Evolutionary conservation across 2,888 invertebrate species (phyloP).

Genomic region (Torymus auratus): DNA sequence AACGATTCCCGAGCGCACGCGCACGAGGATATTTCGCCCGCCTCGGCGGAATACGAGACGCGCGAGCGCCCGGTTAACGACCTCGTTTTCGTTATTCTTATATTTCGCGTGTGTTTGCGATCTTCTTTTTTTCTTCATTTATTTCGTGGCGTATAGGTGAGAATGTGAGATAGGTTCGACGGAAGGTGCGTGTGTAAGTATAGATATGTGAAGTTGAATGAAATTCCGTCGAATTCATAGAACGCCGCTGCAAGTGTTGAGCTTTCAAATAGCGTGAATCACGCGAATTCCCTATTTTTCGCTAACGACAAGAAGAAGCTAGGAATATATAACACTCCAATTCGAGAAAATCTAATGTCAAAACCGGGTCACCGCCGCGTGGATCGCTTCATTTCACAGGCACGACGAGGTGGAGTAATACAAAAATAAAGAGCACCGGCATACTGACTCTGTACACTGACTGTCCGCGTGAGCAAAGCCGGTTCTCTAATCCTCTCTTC

Average conservation of each 20-base stretch:
- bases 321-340: too few species aligned
- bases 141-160: background rate
- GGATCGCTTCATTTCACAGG: conserved; percentile 17
- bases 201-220: too few species aligned
- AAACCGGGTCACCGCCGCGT: background rate
- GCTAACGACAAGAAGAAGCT: too few species aligned
- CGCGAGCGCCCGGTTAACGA: conserved; percentile 43
- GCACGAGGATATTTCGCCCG: conserved; percentile 8
- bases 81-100: conserved; percentile 31
- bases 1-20: conserved; percentile 22
- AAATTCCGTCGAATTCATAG: too few species aligned
- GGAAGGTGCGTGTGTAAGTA: too few species aligned
- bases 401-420: background rate
- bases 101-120: too few species aligned
- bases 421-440: background rate
- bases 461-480: conserved; percentile 11
- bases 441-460: too few species aligned
- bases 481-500: conserved; percentile 56
- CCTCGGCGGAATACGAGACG: conserved; percentile 9
- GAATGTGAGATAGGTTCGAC: too few species aligned
- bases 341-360: too few species aligned
- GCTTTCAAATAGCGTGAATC: background rate
- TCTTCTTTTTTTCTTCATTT: conserved; percentile 4
- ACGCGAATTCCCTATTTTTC: background rate
- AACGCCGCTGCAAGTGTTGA: too few species aligned